Evolutionary conservation across 2,888 invertebrate genomes (phyloP).

Genomic region (Entomobrya multifasciata): DNA sequence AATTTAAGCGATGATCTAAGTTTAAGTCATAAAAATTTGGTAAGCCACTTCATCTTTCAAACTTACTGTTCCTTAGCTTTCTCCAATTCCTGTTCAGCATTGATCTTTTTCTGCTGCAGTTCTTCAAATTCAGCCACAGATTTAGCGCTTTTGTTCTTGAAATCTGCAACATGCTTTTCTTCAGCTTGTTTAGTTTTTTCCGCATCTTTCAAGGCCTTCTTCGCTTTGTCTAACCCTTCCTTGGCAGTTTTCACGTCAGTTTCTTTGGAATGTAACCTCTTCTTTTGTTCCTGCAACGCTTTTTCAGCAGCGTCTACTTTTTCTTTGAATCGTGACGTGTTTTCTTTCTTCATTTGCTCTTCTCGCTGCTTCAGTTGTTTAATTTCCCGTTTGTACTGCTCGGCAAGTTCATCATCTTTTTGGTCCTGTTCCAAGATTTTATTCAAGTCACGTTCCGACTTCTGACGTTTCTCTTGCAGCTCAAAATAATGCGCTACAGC

Average conservation of each 20-base stretch:
- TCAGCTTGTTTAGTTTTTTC: constrained; percentile 87
- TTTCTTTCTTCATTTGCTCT: constrained; percentile 70
- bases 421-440: constrained; percentile 82
- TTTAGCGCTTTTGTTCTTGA: constrained; percentile 83
- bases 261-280: constrained; percentile 85
- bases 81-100: constrained; percentile 82
- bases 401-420: constrained; percentile 81
- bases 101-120: constrained; percentile 84
- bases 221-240: constrained; percentile 80
- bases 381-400: constrained; percentile 84
- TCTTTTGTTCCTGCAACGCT: constrained; percentile 85
- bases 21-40: no score
- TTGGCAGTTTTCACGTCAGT: constrained; percentile 82
- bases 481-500: constrained; percentile 68
- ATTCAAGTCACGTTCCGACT: constrained; percentile 93
- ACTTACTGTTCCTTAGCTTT: constrained; percentile 74
- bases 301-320: constrained; percentile 85
- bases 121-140: constrained; percentile 84
- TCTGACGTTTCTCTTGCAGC: constrained; percentile 83
- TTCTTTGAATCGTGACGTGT: constrained; percentile 85
- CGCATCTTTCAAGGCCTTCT: constrained; percentile 85
- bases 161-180: constrained; percentile 84
- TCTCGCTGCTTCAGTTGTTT: constrained; percentile 80
- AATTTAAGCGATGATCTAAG: no score
- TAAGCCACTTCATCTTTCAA: no score